These are phyloP conservation scores for Drosophila crucigera DNA, from an alignment of 2,888 invertebrate genomes.

Conservation along the genomic window DNA sequence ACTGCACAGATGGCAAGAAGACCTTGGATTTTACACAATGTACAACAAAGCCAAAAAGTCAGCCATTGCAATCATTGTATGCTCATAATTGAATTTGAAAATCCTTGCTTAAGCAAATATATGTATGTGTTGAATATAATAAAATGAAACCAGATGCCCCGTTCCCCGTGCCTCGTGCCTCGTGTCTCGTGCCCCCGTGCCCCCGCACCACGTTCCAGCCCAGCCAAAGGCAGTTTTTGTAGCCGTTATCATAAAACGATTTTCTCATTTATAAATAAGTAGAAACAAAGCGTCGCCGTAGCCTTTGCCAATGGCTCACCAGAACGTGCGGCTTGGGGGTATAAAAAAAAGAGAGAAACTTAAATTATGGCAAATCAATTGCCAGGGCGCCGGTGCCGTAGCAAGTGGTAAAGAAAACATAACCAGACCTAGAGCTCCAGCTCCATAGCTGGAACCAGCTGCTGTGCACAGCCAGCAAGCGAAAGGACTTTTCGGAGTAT, in stretches of 20 bases:
- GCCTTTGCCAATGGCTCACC: constrained; percentile 45
- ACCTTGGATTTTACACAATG: not conserved
- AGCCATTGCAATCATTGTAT: constrained; percentile 1
- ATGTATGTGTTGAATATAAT: constrained; percentile 12
- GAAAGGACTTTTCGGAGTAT: constrained; percentile 42
- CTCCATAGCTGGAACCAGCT: constrained; percentile 35
- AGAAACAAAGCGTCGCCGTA: constrained; percentile 46
- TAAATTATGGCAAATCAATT: constrained; percentile 85
- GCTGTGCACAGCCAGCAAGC: constrained; percentile 30
- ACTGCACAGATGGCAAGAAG: not conserved
- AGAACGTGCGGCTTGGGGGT: constrained; percentile 48
- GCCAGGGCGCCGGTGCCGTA: constrained; percentile 43
- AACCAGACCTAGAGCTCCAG: constrained; percentile 45
- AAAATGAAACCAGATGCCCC: constrained; percentile 58
- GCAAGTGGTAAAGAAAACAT: constrained; percentile 55
- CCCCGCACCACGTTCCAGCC: not conserved
- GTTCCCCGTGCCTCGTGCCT: not conserved
- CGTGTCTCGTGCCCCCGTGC: not conserved
- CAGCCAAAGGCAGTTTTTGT: constrained; percentile 31
- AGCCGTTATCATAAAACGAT: constrained; percentile 79
- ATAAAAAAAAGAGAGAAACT: constrained; percentile 50
- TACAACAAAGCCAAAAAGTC: not conserved
- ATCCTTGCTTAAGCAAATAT: constrained; percentile 1
- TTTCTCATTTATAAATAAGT: constrained; percentile 68
- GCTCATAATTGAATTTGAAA: constrained; percentile 11